These are phyloP conservation scores for Pelosia muscerda DNA, from an alignment of 2,888 invertebrate genomes.

Conservation along the genomic window DNA sequence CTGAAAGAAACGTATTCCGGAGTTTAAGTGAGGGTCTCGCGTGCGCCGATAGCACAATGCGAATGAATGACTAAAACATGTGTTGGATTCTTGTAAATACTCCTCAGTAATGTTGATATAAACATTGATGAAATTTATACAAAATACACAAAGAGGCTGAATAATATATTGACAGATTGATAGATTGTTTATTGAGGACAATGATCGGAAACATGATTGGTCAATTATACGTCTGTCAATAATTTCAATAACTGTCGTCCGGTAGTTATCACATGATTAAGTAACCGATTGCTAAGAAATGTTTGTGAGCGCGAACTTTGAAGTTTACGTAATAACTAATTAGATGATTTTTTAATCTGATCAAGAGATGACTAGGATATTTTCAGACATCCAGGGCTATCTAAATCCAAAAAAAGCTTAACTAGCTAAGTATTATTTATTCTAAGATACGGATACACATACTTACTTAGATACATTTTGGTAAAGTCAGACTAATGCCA, in stretches of 20 bases:
- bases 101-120: not conserved
- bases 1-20: no score
- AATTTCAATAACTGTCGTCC: constrained; percentile 14
- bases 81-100: not conserved
- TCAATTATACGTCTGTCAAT: constrained; percentile 19
- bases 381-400: no score
- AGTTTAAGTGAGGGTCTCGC: no score
- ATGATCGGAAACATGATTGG: constrained; percentile 23
- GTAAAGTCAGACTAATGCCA: no score
- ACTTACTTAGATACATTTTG: not conserved
- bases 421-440: not conserved
- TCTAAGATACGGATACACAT: not conserved
- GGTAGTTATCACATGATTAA: constrained; percentile 19
- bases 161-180: constrained; percentile 6
- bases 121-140: not conserved
- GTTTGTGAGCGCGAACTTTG: not conserved
- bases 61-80: not conserved
- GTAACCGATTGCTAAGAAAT: constrained; percentile 15
- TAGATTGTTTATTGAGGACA: constrained; percentile 14
- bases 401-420: no score
- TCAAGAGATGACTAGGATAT: not conserved
- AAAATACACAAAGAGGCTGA: not conserved
- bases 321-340: constrained; percentile 15
- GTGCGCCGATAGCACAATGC: no score
- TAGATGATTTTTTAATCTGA: not conserved